phyloP scores from a whole-genome alignment of 2,113 vertebrate genomes.

The Arenaria interpres region DNA sequence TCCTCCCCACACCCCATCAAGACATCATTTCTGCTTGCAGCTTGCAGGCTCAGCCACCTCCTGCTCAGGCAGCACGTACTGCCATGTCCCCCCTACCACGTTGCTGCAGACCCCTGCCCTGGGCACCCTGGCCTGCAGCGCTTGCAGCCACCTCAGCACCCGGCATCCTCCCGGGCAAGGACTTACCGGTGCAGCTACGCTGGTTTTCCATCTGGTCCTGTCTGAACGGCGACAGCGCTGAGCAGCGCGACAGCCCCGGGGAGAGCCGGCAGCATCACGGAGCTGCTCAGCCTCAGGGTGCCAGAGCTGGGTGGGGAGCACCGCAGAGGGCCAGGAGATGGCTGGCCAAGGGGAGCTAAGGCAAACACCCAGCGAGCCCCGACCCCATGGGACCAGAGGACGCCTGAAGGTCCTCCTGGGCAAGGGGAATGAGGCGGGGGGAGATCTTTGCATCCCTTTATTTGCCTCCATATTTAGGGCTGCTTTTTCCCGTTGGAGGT shows the following conservation, averaged over 20 bases:
- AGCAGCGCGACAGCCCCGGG: neutral
- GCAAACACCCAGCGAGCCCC: rapidly evolving
- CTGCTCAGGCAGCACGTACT: neutral
- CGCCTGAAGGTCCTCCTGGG: rapidly evolving
- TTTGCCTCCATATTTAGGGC: neutral
- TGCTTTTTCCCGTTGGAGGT: neutral
- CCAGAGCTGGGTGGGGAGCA: rapidly evolving
- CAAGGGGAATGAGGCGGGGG: no score
- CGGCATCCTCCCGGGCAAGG: rapidly evolving
- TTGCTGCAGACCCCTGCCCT: neutral
- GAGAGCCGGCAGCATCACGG: neutral
- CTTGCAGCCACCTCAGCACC: neutral
- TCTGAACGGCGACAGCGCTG: neutral
- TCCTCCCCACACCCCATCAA: neutral
- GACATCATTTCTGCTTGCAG: neutral
- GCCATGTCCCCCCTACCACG: rapidly evolving
- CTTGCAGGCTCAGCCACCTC: rapidly evolving
- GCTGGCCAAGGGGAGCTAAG: no score
- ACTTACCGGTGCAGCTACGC: neutral
- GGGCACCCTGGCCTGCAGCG: rapidly evolving
- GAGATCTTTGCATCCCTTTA: neutral
- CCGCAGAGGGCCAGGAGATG: rapidly evolving
- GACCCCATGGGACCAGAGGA: neutral
- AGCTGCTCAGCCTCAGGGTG: neutral
- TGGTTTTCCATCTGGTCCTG: neutral